Evolutionary conservation across 2,113 vertebrate species (phyloP).

Genomic region (Periophthalmodon schlosseri): DNA sequence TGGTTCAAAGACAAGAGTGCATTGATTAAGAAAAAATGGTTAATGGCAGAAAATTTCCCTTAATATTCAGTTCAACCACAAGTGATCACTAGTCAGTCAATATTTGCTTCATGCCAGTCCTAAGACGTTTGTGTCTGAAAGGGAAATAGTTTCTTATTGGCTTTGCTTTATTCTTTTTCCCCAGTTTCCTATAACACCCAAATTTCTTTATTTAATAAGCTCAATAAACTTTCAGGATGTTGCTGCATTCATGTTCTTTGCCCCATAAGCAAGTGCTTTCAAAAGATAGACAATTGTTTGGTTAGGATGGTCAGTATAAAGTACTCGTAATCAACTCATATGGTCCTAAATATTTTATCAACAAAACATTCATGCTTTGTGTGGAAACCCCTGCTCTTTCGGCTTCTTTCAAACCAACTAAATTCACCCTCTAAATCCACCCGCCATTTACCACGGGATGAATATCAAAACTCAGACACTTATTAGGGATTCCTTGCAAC

Average conservation of each 20-base stretch:
- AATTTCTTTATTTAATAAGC: background rate
- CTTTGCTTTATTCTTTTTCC: background rate
- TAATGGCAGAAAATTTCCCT: background rate
- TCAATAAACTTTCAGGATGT: background rate
- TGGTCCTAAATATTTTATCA: constrained; percentile 18
- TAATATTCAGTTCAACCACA: background rate
- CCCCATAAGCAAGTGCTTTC: background rate
- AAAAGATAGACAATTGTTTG: background rate
- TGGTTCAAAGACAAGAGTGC: background rate
- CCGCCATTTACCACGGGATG: constrained; percentile 21
- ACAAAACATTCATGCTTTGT: constrained; percentile 47
- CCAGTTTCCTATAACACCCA: background rate
- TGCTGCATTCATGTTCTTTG: background rate
- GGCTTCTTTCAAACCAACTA: constrained; percentile 36
- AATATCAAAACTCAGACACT: constrained; percentile 49
- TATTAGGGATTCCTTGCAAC: background rate
- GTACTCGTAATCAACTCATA: background rate
- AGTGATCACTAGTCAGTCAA: background rate
- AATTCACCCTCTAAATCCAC: constrained; percentile 30
- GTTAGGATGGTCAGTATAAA: background rate
- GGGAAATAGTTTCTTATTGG: background rate
- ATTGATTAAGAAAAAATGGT: background rate
- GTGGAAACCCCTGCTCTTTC: constrained; percentile 53
- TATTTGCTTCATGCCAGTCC: background rate
- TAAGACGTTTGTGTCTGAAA: background rate